Percentiles rank a stretch among this genome's conserved stretches.
phyloP scores from a whole-genome alignment of 2,888 invertebrate species.

The Lasioglossum figueresi region DNA sequence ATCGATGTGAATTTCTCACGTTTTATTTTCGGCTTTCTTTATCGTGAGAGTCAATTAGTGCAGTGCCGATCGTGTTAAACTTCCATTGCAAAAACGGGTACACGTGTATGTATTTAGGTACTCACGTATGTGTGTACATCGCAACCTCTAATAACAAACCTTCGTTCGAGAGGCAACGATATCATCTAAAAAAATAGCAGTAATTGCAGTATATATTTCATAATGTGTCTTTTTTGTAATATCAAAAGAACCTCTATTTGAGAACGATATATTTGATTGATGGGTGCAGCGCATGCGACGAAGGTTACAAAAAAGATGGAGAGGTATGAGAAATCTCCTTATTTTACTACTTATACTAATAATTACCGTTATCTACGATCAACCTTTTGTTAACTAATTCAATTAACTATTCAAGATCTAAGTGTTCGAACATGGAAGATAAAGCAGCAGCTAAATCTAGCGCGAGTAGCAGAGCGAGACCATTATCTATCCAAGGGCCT shows the following conservation, averaged over 20 bases:
- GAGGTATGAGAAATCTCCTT: conserved; percentile 67
- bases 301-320: conserved; percentile 74
- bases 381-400: background rate
- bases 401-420: conserved; percentile 40
- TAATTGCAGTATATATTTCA: background rate
- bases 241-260: background rate
- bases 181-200: background rate
- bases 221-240: conserved; percentile 22
- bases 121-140: background rate
- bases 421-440: conserved; percentile 40
- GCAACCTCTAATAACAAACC: background rate
- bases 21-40: background rate
- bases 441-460: conserved; percentile 49
- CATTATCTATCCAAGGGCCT: conserved; percentile 80
- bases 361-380: background rate
- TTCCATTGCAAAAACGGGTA: background rate
- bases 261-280: conserved; percentile 64
- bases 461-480: conserved; percentile 75
- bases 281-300: conserved; percentile 77
- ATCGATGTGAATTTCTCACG: background rate
- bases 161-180: background rate
- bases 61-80: background rate
- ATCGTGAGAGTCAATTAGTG: background rate
- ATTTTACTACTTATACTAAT: background rate
- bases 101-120: background rate